Conservation (phyloP, 2,113 vertebrate genomes). For the Heteronetta atricapilla region DNA sequence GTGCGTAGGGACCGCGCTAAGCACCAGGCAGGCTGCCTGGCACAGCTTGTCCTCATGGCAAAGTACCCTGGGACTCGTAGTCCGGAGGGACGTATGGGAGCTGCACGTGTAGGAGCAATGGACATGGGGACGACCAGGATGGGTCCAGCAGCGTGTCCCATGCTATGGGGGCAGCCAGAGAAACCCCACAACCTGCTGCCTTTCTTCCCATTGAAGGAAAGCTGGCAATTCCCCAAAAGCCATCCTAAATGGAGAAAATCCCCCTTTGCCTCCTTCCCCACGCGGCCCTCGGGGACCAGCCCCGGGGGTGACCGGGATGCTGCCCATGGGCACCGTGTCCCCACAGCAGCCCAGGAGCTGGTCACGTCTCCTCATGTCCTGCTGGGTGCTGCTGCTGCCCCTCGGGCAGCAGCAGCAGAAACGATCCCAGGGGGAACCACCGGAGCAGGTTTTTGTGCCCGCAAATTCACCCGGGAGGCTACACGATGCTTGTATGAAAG, state of each 20-base stretch:
- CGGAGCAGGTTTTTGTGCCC: background rate
- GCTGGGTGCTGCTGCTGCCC: background rate
- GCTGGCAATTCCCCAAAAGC: background rate
- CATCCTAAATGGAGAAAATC: background rate
- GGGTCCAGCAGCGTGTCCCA: background rate
- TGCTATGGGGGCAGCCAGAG: rapidly evolving
- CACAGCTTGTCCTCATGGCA: background rate
- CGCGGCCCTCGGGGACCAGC: background rate
- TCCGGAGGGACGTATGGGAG: background rate
- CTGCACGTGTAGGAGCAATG: background rate
- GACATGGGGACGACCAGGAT: rapidly evolving
- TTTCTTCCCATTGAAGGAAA: background rate
- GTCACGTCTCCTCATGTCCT: rapidly evolving
- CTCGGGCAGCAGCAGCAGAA: background rate
- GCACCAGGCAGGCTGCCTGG: background rate
- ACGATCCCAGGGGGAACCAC: background rate
- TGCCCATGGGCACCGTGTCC: rapidly evolving
- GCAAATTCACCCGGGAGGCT: background rate
- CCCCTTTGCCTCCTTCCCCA: background rate
- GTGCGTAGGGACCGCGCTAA: background rate
- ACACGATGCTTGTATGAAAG: background rate
- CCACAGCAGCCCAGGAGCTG: background rate
- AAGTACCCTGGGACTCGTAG: background rate
- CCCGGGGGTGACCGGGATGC: rapidly evolving
- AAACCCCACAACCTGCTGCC: background rate